These are phyloP conservation scores for Palloptera scutellata DNA, from an alignment of 2,888 invertebrate species.

Conservation along the genomic window DNA sequence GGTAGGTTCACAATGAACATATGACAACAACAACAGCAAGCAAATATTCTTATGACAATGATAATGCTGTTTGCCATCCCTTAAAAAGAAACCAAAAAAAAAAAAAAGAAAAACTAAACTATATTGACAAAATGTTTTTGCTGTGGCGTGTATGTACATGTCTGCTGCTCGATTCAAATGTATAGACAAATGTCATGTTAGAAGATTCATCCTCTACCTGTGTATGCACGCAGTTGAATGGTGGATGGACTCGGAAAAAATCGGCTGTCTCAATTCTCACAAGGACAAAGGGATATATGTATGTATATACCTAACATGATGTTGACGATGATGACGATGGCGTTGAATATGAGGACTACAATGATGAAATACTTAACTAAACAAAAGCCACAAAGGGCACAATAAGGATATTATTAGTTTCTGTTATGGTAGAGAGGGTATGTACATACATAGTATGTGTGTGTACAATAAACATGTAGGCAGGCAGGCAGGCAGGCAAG, in stretches of 20 bases:
- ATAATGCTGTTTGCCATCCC: constrained; percentile 11
- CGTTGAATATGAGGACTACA: constrained; percentile 13
- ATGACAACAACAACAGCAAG: constrained; percentile 6
- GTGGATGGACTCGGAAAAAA: constrained; percentile 2
- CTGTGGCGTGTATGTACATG: not conserved
- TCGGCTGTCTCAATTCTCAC: constrained; percentile 27
- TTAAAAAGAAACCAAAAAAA: constrained; percentile 2
- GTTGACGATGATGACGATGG: constrained; percentile 7
- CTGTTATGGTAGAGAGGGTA: not conserved
- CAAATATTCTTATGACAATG: constrained; percentile 23
- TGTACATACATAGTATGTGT: not conserved
- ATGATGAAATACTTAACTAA: constrained; percentile 37
- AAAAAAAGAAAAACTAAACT: too few relatives aligned
- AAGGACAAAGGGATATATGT: constrained; percentile 17
- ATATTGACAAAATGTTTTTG: not conserved
- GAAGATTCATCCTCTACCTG: constrained; percentile 13
- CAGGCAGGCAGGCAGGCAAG: too few relatives aligned
- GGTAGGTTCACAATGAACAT: constrained; percentile 13
- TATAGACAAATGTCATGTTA: constrained; percentile 18
- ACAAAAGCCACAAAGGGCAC: constrained; percentile 28
- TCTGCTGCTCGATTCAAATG: constrained; percentile 7
- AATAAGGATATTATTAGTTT: constrained; percentile 12
- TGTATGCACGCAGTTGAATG: not conserved
- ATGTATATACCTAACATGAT: too few relatives aligned
- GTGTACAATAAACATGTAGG: not conserved